Conservation (phyloP, 2,113 vertebrate species). For the Peromyscus leucopus region DNA sequence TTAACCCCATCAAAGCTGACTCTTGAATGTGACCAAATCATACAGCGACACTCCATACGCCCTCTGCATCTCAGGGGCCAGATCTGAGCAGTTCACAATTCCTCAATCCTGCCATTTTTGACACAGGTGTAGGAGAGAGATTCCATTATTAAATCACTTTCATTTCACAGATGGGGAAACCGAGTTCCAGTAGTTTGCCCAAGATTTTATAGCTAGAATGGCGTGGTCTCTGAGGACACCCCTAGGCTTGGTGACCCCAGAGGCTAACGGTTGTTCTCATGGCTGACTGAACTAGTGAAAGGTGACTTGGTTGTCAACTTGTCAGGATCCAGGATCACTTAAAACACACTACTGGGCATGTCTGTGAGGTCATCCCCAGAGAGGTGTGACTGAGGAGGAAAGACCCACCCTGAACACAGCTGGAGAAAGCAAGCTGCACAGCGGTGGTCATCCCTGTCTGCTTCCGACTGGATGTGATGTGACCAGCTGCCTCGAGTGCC, state of each 20-base stretch:
- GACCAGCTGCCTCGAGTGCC: neutral
- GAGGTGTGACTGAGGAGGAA: neutral
- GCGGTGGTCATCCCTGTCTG: too few species aligned
- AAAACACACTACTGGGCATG: neutral
- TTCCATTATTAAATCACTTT: neutral
- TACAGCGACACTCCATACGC: too few species aligned
- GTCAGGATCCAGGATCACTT: neutral
- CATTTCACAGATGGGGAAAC: neutral
- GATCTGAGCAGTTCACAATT: fast-evolving
- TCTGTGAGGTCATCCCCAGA: neutral
- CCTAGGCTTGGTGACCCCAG: neutral
- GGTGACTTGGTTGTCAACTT: neutral
- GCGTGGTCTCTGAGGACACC: neutral
- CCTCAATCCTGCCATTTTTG: neutral
- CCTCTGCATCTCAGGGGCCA: neutral
- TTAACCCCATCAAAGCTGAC: neutral
- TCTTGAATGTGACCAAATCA: neutral
- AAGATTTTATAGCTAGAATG: neutral
- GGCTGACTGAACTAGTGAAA: neutral
- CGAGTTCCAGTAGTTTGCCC: neutral
- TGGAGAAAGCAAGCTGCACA: too few species aligned
- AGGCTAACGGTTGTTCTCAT: fast-evolving
- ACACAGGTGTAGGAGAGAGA: neutral
- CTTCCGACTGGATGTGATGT: neutral
- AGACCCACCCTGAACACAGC: neutral